Evolutionary conservation across 2,113 vertebrate species (phyloP).

Genomic region (Elephas maximus): DNA sequence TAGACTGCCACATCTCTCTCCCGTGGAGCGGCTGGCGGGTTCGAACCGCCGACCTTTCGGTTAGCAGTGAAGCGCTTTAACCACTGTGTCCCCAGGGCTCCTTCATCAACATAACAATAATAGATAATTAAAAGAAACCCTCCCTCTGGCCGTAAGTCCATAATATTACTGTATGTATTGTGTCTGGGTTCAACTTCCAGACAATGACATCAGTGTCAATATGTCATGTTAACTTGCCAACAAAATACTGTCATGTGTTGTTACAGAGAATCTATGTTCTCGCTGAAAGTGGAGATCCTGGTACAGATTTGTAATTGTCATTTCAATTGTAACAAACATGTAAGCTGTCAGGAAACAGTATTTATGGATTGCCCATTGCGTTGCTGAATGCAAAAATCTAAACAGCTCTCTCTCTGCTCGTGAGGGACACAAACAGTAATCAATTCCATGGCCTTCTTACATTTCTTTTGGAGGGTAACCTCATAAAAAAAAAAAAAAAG

Average conservation of each 20-base stretch:
- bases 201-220: not conserved
- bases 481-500: too few species aligned
- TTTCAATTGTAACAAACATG: not conserved
- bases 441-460: not conserved
- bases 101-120: too few species aligned
- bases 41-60: too few species aligned
- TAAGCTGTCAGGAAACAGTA: not conserved
- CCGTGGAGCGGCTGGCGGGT: too few species aligned
- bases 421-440: not conserved
- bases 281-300: not conserved
- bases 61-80: too few species aligned
- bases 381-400: not conserved
- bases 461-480: not conserved
- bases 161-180: not conserved
- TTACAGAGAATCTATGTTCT: not conserved
- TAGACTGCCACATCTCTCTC: too few species aligned
- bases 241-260: not conserved
- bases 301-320: not conserved
- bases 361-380: not conserved
- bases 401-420: not conserved
- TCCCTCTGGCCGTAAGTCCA: not conserved
- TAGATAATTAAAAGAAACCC: not conserved
- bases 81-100: too few species aligned
- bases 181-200: not conserved
- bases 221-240: not conserved